Evolutionary conservation across 2,797 vertebrate species (phyloP).

Genomic region (Pelochelys cantorii): DNA sequence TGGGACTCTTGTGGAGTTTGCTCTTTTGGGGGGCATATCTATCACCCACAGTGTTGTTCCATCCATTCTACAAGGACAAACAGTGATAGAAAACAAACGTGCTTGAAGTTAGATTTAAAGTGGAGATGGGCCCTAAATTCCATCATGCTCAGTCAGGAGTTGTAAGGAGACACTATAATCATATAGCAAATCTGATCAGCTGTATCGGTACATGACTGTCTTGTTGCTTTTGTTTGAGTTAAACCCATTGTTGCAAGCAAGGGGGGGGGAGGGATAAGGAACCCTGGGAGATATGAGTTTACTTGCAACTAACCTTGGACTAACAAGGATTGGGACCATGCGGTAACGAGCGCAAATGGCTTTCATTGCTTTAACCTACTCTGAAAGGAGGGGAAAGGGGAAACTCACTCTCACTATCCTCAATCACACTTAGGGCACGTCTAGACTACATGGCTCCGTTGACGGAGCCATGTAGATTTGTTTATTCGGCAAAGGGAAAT

Average conservation of each 20-base stretch:
- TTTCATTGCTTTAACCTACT: too few species aligned
- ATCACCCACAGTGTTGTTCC: neutral
- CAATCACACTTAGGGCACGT: too few species aligned
- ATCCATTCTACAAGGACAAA: neutral
- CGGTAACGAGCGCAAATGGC: too few species aligned
- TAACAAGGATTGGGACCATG: too few species aligned
- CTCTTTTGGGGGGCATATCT: neutral
- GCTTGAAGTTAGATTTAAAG: neutral
- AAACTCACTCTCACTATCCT: too few species aligned
- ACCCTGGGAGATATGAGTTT: too few species aligned
- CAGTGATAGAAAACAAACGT: neutral
- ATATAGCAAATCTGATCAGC: neutral
- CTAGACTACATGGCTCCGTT: too few species aligned
- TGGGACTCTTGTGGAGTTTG: neutral
- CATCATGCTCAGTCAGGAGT: neutral
- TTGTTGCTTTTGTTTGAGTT: constrained; percentile 3
- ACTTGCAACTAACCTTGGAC: too few species aligned
- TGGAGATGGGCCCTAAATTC: neutral
- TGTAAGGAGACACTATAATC: neutral
- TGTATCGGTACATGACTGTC: neutral
- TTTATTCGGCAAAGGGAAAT: too few species aligned
- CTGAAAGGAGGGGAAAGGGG: too few species aligned
- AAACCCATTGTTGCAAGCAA: neutral
- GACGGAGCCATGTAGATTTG: too few species aligned
- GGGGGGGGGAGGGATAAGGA: too few species aligned